These are phyloP conservation scores for Seriola quinqueradiata DNA, from an alignment of 2,113 vertebrate species.

Conservation along the genomic window DNA sequence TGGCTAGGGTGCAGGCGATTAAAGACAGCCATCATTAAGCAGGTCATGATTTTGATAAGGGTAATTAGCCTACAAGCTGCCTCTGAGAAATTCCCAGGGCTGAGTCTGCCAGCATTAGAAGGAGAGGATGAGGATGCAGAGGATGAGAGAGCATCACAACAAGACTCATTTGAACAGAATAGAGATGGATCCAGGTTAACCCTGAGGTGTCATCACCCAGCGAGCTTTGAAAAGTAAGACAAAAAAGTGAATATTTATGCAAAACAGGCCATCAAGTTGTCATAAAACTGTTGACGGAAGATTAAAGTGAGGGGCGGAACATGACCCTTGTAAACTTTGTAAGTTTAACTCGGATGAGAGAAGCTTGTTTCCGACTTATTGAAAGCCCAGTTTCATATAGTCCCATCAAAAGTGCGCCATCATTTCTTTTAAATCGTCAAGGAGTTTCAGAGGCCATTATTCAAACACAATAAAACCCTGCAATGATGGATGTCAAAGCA, in stretches of 20 bases:
- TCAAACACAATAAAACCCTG: slow-evolving; percentile 38
- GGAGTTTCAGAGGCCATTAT: slow-evolving; percentile 20
- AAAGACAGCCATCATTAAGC: slow-evolving; percentile 79
- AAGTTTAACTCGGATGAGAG: slow-evolving; percentile 13
- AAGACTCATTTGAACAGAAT: slow-evolving; percentile 6
- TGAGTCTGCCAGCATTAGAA: neutral
- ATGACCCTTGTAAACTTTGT: slow-evolving; percentile 12
- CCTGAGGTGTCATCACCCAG: neutral
- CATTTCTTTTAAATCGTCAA: slow-evolving; percentile 39
- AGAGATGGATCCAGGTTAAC: slow-evolving; percentile 15
- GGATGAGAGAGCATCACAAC: slow-evolving; percentile 2
- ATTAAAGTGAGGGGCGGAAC: slow-evolving; percentile 5
- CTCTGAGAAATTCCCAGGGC: slow-evolving; percentile 33
- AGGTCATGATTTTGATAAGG: slow-evolving; percentile 83
- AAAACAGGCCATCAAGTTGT: slow-evolving; percentile 25
- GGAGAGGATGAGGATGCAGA: neutral
- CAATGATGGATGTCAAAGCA: neutral
- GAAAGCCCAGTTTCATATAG: slow-evolving; percentile 16
- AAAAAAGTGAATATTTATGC: slow-evolving; percentile 21
- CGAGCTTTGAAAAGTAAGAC: slow-evolving; percentile 10
- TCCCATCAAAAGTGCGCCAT: neutral
- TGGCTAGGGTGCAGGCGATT: slow-evolving; percentile 71
- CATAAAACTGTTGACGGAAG: slow-evolving; percentile 11
- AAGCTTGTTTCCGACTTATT: slow-evolving; percentile 1
- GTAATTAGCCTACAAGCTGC: slow-evolving; percentile 82